These are phyloP conservation scores for Acleris sparsana DNA, from an alignment of 2,888 invertebrate genomes.

Conservation along the genomic window DNA sequence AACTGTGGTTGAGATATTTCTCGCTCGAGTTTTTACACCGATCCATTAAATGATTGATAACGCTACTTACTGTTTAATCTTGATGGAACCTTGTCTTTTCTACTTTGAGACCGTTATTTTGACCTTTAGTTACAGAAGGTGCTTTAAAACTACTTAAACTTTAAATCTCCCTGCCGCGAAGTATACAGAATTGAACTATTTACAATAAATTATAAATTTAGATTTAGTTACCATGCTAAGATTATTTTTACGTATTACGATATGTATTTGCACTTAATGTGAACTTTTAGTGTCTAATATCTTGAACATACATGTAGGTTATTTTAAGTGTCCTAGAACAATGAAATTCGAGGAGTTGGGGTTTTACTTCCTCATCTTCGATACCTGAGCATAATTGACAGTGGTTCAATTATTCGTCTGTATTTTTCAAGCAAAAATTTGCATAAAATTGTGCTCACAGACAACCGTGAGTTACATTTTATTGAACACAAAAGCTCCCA, in stretches of 20 bases:
- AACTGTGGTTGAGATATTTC: conserved; percentile 21
- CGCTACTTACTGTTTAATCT: conserved; percentile 28
- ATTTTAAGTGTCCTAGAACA: too few species aligned
- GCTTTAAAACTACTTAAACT: neutral
- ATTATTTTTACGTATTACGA: too few species aligned
- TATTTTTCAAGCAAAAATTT: conserved; percentile 24
- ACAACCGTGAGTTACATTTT: conserved; percentile 32
- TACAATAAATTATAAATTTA: too few species aligned
- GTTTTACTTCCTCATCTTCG: too few species aligned
- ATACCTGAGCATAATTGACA: neutral
- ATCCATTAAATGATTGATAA: conserved; percentile 35
- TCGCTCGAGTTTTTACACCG: conserved; percentile 23
- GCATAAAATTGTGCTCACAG: conserved; percentile 32
- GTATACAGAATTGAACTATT: too few species aligned
- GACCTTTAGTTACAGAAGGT: conserved; percentile 13
- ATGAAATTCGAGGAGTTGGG: too few species aligned
- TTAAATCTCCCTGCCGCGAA: neutral
- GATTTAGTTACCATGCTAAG: too few species aligned
- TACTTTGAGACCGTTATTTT: conserved; percentile 19
- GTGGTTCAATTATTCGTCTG: conserved; percentile 14
- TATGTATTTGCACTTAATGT: too few species aligned
- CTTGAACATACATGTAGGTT: too few species aligned
- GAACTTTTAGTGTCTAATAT: too few species aligned
- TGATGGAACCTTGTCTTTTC: conserved; percentile 20
- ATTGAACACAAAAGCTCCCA: conserved; percentile 34